Conservation (phyloP, 2,797 vertebrate genomes). For the Merluccius polli region DNA sequence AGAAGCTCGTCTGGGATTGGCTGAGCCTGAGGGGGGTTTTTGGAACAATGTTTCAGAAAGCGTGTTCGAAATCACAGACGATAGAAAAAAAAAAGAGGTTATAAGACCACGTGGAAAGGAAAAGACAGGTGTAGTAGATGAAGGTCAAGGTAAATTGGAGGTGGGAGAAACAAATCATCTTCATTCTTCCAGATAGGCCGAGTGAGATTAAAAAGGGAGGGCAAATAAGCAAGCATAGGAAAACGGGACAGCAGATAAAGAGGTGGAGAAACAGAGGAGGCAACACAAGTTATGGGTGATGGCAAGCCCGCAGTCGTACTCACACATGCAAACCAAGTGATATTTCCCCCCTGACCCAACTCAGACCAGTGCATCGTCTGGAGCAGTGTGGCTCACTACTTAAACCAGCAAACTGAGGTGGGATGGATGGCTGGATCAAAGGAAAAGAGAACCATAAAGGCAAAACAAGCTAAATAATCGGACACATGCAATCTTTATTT, state of each 20-base stretch:
- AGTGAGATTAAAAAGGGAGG: background rate
- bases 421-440: constrained; percentile 66
- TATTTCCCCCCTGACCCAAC: constrained; percentile 61
- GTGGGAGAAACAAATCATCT: background rate
- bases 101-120: background rate
- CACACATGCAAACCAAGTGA: constrained; percentile 65
- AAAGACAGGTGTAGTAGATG: background rate
- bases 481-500: no score
- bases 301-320: constrained; percentile 55
- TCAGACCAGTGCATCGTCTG: constrained; percentile 64
- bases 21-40: constrained; percentile 80
- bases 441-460: constrained; percentile 58
- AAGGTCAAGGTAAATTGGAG: no score
- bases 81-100: no score
- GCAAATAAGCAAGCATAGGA: constrained; percentile 2
- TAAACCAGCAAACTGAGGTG: constrained; percentile 69
- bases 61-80: no score
- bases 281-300: constrained; percentile 15
- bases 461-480: constrained; percentile 25
- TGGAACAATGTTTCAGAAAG: background rate
- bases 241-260: background rate
- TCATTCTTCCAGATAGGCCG: background rate
- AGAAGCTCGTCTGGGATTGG: constrained; percentile 94
- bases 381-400: constrained; percentile 64
- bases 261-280: background rate